Conservation (phyloP, 2,113 vertebrate genomes). For the Gadus macrocephalus region DNA sequence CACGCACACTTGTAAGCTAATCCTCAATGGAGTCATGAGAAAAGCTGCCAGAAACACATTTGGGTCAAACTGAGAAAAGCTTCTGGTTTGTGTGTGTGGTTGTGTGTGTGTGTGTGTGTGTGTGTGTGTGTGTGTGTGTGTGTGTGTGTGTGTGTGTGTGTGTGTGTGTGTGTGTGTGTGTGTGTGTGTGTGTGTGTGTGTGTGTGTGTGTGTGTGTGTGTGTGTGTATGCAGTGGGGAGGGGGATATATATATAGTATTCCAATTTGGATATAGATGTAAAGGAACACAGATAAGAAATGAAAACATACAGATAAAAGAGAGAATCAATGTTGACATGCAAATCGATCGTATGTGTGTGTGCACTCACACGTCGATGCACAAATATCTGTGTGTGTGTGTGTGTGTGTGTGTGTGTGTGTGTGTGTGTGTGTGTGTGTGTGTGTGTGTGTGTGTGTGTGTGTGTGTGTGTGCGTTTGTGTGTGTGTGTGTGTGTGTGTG, state of each 20-base stretch:
- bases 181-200: not conserved
- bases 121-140: not conserved
- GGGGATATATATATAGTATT: not conserved
- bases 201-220: not conserved
- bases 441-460: too few species aligned
- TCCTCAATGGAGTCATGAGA: slow-evolving; percentile 22
- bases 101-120: slow-evolving; percentile 1
- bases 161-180: not conserved
- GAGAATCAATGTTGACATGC: not conserved
- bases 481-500: not conserved
- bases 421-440: too few species aligned
- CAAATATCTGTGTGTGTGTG: slow-evolving; percentile 14
- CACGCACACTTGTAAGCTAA: slow-evolving; percentile 30
- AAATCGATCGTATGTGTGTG: not conserved
- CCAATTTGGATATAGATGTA: too few species aligned
- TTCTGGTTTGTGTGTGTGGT: not conserved
- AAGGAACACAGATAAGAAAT: too few species aligned
- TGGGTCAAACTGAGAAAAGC: slow-evolving; percentile 11
- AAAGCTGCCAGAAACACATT: slow-evolving; percentile 18
- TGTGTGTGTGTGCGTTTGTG: slow-evolving; percentile 16
- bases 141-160: slow-evolving; percentile 6
- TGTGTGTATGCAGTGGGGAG: not conserved
- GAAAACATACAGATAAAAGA: too few species aligned
- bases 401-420: not conserved
- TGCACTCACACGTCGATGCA: not conserved